Percentiles rank a stretch among this genome's conserved stretches.
Evolutionary conservation across 1,140 invertebrate species (phyloP).

Genomic region (Potamilus streckersoni): DNA sequence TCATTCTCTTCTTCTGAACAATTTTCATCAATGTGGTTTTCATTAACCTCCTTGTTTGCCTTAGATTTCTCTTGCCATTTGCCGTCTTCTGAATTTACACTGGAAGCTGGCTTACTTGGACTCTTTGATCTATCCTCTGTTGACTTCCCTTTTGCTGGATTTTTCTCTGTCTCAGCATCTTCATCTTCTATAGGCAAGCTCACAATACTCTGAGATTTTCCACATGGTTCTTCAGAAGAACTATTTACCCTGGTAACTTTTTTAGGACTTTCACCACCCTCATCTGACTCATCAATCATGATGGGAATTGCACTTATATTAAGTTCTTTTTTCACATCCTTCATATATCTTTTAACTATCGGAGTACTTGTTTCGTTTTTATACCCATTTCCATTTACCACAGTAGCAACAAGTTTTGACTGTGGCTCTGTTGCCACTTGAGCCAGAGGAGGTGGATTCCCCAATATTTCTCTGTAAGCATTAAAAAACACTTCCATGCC

Average conservation of each 20-base stretch:
- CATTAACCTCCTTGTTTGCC: not conserved
- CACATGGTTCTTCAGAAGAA: too few species aligned
- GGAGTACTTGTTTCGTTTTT: not conserved
- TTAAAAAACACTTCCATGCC: slow-evolving; percentile 27
- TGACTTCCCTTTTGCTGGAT: slow-evolving; percentile 1
- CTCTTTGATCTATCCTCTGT: slow-evolving; percentile 2
- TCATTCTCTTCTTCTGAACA: slow-evolving; percentile 18
- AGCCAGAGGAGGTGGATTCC: not conserved
- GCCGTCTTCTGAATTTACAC: slow-evolving; percentile 8
- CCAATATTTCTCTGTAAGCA: slow-evolving; percentile 5
- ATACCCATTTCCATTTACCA: slow-evolving; percentile 8
- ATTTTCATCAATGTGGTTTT: slow-evolving; percentile 26
- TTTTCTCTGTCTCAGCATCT: not conserved
- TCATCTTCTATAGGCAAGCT: too few species aligned
- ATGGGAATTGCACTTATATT: slow-evolving; percentile 4
- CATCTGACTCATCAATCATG: slow-evolving; percentile 1
- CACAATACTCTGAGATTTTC: too few species aligned
- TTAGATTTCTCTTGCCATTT: slow-evolving; percentile 2
- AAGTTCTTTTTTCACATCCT: not conserved
- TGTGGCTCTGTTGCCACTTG: not conserved
- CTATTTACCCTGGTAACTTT: not conserved
- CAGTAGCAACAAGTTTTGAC: slow-evolving; percentile 11
- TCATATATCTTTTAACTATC: too few species aligned
- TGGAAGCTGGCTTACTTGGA: slow-evolving; percentile 8
- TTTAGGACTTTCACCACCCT: not conserved